Base-by-base conservation (phyloP, 2,888 invertebrate genomes). In the Ophion slaviceki region DNA sequence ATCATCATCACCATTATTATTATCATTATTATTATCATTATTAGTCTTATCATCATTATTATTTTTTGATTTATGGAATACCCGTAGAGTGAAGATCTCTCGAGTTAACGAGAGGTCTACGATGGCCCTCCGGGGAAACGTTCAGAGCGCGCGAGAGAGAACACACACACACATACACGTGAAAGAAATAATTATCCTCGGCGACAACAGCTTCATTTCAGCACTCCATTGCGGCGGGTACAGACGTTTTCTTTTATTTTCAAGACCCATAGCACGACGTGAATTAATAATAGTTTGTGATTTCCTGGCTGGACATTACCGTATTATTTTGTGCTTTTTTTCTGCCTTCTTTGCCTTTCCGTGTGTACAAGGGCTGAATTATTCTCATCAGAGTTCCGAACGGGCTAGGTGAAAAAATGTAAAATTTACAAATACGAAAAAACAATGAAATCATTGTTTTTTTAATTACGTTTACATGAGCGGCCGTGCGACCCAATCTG, bases 151-250 rank as follows among this genome's bases (percentile, higher is more conserved):
- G 66, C 59, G 59, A 67, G 80, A 28, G 45, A 20, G 77, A 82
- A 4, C 4, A 14, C 53, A 14, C 4, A 14, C 53, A 40, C 40
- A 40, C 40, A 40, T 6, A 40, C 40, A 6, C 40, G 7, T 40
- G 28, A 24, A 79, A 70, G 70, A 82, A 83, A 86, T 86, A 83
- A 86, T 86, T 80, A 83, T 83, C 74, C 59, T 45, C 80, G 62
- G 86, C 86, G 86, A 86, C 86, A 86, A 86, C 86, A 86, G 86
- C 86, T 86, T 86, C 76, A 86, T 86, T 72, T 80, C 82, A 68
- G 62, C 86, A 66, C 82, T 62, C 71, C 10, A 28, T 84, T 61
- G 66, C 66, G 53, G 20, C 45, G 20, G n/a, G 61, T 32, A 61
- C 70, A 32, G 47, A 17, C 5, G 4, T 53, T 2, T 17, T 14